Evolutionary conservation across 37 sponge, comb jelly and placozoan species (phyloP), one percentile per base, ranked within the genome.

Genomic region (Oopsacas minuta): DNA sequence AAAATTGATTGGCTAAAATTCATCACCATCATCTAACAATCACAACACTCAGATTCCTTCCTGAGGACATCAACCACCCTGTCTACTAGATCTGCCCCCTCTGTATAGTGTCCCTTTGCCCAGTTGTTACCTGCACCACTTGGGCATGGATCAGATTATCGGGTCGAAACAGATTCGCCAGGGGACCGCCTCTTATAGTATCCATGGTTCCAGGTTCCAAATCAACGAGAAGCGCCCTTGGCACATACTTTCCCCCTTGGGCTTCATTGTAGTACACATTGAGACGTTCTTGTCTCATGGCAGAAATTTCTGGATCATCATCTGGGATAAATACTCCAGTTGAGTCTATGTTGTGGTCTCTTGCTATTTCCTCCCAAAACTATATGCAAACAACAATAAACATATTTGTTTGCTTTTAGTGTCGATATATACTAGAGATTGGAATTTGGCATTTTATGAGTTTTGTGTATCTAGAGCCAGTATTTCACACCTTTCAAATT

Each of bases 261-360:
- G 87, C 87, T 83, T 86, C 87, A 81, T 86, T 86, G 83, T 86
- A 86, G 87, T 86, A 86, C 83, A 86, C 87, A 61, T 86, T 86
- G 87, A 86, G 82, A 52, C 87, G 82, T 53, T 86, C 87, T 81
- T 42, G 52, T 23, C 82, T 82, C 36, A 86, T 52, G 20, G 61
- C 53, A 36, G 82, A 82, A 3, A 25, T 3, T 12, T 61, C 75
- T 12, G 7, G 75, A 61, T 61, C 28, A 25, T 82, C 83, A 82
- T 37, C 42, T 7, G 8, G 38, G 23, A 20, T 5, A 34, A 61
- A 61, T 10, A 61, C 30, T 61, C 87, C 87, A 37, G 82, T 86
- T 39, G 82, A 38, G 83, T 86, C 87, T 25, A 86, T 86, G 83
- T 82, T 82, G 37, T 86, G 87, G 52, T 86, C 87, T 36, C 42